Conservation (phyloP, 2,797 vertebrate species). For the Pyrocephalus nanus region DNA sequence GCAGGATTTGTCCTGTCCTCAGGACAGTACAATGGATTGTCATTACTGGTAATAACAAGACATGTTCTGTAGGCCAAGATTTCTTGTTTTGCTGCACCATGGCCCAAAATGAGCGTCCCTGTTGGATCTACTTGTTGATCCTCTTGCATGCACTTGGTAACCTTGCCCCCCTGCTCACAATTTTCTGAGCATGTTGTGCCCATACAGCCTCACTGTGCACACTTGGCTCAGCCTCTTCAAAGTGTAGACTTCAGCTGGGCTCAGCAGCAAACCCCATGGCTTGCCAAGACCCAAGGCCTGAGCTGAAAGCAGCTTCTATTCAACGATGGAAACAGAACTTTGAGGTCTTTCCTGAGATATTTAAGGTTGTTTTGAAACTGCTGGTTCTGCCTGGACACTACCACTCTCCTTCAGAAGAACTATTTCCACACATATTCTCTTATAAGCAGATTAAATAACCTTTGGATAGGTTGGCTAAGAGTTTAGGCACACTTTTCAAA, state of each 20-base stretch:
- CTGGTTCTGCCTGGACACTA: slow-evolving; percentile 8
- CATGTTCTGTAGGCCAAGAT: background rate
- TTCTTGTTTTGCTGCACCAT: background rate
- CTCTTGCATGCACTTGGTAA: background rate
- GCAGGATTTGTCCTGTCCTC: background rate
- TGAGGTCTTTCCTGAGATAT: background rate
- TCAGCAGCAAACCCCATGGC: background rate
- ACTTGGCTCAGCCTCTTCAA: background rate
- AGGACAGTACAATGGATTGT: background rate
- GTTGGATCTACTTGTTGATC: background rate
- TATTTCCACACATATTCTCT: background rate
- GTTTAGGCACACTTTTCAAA: background rate
- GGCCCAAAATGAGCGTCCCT: background rate
- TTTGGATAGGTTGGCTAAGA: background rate
- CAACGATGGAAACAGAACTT: background rate
- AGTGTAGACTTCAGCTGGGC: background rate
- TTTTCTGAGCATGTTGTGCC: background rate
- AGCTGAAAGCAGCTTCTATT: background rate
- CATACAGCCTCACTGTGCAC: background rate
- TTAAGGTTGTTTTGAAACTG: slow-evolving; percentile 22
- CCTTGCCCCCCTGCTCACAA: background rate
- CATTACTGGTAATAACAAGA: background rate
- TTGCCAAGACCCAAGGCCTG: background rate
- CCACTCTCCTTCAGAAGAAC: background rate
- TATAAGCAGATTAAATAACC: background rate